Evolutionary conservation across 2,888 invertebrate species (phyloP).

Genomic region (Eilema sororculum): DNA sequence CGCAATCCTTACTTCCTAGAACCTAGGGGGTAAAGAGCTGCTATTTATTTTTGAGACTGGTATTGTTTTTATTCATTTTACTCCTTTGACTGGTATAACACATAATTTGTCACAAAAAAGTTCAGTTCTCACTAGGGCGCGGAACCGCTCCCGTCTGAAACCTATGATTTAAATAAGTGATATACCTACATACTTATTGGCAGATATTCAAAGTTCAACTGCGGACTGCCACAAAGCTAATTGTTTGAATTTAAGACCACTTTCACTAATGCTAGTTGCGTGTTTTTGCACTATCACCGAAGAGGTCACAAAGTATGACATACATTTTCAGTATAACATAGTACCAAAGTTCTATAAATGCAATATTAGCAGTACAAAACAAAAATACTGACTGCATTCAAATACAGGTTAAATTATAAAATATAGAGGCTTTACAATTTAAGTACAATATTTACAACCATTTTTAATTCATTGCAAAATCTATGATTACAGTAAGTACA

Average conservation of each 20-base stretch:
- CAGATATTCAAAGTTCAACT: background rate
- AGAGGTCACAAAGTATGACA: background rate
- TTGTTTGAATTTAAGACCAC: background rate
- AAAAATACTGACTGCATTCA: background rate
- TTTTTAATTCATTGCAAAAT: constrained; percentile 38
- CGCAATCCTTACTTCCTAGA: too few species aligned
- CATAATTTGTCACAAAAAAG: too few species aligned
- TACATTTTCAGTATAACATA: background rate
- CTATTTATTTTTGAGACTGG: too few species aligned
- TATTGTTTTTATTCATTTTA: too few species aligned
- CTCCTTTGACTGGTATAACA: too few species aligned
- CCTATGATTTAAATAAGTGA: too few species aligned
- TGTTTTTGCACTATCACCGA: background rate
- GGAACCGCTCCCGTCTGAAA: too few species aligned
- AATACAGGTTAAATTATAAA: constrained; percentile 16
- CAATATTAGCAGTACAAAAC: constrained; percentile 2
- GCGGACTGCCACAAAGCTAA: background rate
- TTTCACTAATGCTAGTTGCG: background rate
- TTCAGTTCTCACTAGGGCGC: too few species aligned
- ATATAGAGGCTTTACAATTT: constrained; percentile 36
- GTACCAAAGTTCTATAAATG: constrained; percentile 12
- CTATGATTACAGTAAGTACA: constrained; percentile 24
- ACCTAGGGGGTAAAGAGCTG: too few species aligned
- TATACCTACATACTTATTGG: background rate
- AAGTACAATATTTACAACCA: constrained; percentile 59